phyloP scores from a whole-genome alignment of 2,888 invertebrate species.

The Autographa gamma region DNA sequence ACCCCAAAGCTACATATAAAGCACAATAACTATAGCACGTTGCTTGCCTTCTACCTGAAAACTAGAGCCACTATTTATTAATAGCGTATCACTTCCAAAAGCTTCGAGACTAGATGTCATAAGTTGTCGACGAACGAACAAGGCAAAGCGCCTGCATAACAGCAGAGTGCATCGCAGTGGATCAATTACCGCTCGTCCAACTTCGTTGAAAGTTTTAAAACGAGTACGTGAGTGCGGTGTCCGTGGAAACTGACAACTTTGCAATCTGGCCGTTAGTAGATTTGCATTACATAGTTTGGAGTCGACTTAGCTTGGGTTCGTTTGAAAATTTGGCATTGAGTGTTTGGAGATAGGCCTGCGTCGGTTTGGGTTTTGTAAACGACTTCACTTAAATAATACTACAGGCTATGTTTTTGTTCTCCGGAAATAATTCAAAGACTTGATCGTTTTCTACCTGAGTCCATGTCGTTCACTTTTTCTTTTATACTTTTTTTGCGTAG shows the following conservation, averaged over 20 bases:
- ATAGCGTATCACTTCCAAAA: conserved; percentile 10
- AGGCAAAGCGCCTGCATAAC: conserved; percentile 63
- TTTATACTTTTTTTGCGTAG: conserved; percentile 43
- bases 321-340: conserved; percentile 48
- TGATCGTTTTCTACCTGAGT: conserved; percentile 57
- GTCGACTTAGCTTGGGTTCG: conserved; percentile 58
- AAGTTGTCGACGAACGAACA: conserved; percentile 64
- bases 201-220: conserved; percentile 74
- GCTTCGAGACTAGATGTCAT: conserved; percentile 32
- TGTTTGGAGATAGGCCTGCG: conserved; percentile 22
- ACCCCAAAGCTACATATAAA: conserved; percentile 17
- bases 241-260: conserved; percentile 60
- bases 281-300: conserved; percentile 62
- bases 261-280: conserved; percentile 64
- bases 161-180: conserved; percentile 68
- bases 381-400: conserved; percentile 29
- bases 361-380: conserved; percentile 11
- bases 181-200: conserved; percentile 71
- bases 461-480: conserved; percentile 38
- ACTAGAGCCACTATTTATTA: neutral
- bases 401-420: conserved; percentile 38
- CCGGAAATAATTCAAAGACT: conserved; percentile 44
- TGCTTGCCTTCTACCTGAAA: neutral
- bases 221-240: conserved; percentile 57
- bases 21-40: conserved; percentile 12